Evolutionary conservation across 2,113 vertebrate species (phyloP).

Genomic region (Centrocercus urophasianus): DNA sequence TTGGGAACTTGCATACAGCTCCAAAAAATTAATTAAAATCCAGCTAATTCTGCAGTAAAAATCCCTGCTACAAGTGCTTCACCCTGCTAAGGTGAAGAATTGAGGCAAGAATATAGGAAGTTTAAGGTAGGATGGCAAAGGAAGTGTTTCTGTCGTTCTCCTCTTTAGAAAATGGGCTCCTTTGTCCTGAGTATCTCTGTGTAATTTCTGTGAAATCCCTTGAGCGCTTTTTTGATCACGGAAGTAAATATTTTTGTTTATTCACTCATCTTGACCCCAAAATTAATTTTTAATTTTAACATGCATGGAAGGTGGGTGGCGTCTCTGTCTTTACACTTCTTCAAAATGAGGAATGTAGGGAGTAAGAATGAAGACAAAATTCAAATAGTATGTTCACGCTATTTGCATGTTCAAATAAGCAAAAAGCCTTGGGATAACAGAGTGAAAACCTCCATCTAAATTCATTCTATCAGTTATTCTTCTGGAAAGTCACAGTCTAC

Average conservation of each 20-base stretch:
- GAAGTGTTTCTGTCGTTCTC: background rate
- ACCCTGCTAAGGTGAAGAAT: background rate
- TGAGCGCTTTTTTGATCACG: background rate
- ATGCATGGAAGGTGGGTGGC: rapidly evolving
- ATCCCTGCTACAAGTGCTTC: background rate
- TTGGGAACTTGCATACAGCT: slow-evolving; percentile 22
- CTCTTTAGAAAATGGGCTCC: background rate
- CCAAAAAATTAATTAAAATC: slow-evolving; percentile 58
- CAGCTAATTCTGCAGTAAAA: slow-evolving; percentile 36
- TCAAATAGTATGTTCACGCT: background rate
- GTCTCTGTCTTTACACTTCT: background rate
- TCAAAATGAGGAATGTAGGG: background rate
- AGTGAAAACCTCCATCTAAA: background rate
- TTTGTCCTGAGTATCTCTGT: background rate
- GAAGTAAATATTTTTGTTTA: slow-evolving; percentile 24
- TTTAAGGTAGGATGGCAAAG: background rate
- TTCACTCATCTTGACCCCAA: background rate
- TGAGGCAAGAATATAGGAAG: background rate
- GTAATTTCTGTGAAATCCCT: no score
- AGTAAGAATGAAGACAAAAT: background rate
- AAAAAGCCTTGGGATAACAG: background rate
- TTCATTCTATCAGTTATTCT: background rate
- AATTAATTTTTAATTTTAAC: background rate
- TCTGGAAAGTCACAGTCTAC: background rate
- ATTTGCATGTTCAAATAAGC: background rate